Percentiles rank a stretch among this genome's conserved stretches.
Evolutionary conservation across 2,113 vertebrate genomes (phyloP).

Genomic region (Phrynosoma platyrhinos): DNA sequence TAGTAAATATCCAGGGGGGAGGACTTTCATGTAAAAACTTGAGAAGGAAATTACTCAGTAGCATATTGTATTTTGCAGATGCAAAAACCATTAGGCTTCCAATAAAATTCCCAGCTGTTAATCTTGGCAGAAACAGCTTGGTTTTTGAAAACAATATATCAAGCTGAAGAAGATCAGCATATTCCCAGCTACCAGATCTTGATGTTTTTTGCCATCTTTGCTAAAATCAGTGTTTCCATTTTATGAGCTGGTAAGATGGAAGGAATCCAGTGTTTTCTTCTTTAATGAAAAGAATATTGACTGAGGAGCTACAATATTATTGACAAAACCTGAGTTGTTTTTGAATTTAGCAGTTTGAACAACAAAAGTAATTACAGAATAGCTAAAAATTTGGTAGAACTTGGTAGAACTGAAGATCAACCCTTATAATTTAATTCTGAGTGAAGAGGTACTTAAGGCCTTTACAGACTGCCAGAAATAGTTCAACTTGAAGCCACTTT

Average conservation of each 20-base stretch:
- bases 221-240: conserved; percentile 34
- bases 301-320: conserved; percentile 26
- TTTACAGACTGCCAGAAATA: no score
- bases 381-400: conserved; percentile 6
- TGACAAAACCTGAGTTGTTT: conserved; percentile 35
- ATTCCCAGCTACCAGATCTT: background rate
- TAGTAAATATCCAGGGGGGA: background rate
- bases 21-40: background rate
- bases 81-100: background rate
- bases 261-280: conserved; percentile 21
- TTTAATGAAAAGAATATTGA: conserved; percentile 44
- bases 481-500: no score
- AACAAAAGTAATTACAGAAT: conserved; percentile 32
- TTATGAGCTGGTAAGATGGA: conserved; percentile 21
- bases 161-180: background rate
- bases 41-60: background rate
- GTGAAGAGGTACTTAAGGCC: background rate
- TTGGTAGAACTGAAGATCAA: conserved; percentile 6
- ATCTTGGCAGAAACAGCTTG: background rate
- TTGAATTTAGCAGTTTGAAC: conserved; percentile 28
- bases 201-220: conserved; percentile 17
- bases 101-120: conserved; percentile 6
- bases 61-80: background rate
- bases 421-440: conserved; percentile 4
- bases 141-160: conserved; percentile 2